Base-by-base conservation (phyloP, 2,888 invertebrate species). In the Sinelater perroti region DNA sequence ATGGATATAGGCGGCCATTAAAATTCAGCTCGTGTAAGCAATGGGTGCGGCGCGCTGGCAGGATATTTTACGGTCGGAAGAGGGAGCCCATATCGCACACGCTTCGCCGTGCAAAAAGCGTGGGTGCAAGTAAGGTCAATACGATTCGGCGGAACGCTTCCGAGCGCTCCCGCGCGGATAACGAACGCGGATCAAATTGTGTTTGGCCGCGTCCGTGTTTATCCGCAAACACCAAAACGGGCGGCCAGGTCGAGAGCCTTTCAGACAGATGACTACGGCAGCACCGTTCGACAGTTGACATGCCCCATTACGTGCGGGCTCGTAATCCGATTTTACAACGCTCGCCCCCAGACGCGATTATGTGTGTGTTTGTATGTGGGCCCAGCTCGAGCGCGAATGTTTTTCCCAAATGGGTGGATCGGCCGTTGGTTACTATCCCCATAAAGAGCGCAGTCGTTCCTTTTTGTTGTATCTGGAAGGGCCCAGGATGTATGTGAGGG, bases 271-370 rank as follows among this genome's bases (percentile, higher is more conserved):
- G 57, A 52, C 51, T 52, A 57, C 57, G 51, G 21, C 45, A 36
- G 38, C 36, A 52, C 46, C 28, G 52, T 57, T 57, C 57, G 46
- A 57, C 51, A 52, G 57, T 57, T 56, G 57, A 57, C 57, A 57
- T 57, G 57, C 52, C 52, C 57, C 57, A 57, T 57, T 57, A 57
- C 57, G 57, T 51, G 51, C 57, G 57, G 57, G 52, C 51, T 52
- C 51, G 57, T 57, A 51, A 57, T 57, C 57, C 57, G 51, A 57
- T 57, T 57, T 57, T 57, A 57, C 38, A 57, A 51, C 51, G 52
- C 51, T 50, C 46, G 51, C 57, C 52, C 36, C 31, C 40, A 45
- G 40, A 46, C 30, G 51, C 35, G 55, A 53, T 46, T 45, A 53
- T 53, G 49, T 47, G 52, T 51, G 46, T 57, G 51, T 57, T 57